A percentile compares a stretch with the other conserved stretches of the same genome.
Conservation (phyloP, 2,888 invertebrate genomes). For the Habrosyne pyritoides region DNA sequence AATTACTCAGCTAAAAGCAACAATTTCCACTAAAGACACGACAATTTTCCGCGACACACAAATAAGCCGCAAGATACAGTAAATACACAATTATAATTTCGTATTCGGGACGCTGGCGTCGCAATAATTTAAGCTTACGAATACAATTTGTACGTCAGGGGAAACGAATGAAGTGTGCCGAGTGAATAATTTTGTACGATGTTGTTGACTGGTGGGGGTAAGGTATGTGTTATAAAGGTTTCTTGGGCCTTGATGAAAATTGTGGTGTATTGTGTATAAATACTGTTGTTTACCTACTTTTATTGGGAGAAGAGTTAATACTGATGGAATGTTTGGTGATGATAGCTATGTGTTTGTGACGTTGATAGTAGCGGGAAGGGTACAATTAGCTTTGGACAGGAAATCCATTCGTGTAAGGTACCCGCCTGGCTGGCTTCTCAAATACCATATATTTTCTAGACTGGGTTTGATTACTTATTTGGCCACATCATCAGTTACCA, state of each 20-base stretch:
- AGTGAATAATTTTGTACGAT: constrained; percentile 63
- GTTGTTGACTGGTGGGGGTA: constrained; percentile 38
- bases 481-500: no score
- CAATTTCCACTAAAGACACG: constrained; percentile 11
- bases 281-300: not conserved
- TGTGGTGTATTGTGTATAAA: not conserved
- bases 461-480: no score
- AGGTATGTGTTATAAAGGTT: not conserved
- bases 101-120: constrained; percentile 47
- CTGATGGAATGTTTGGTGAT: no score
- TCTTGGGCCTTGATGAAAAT: not conserved
- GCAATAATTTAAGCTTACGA: constrained; percentile 70
- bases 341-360: no score
- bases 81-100: constrained; percentile 56
- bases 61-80: constrained; percentile 2
- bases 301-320: no score
- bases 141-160: constrained; percentile 69
- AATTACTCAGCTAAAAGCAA: no score
- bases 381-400: no score
- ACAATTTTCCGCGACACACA: constrained; percentile 1
- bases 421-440: no score
- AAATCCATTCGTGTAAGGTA: no score
- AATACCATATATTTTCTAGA: no score
- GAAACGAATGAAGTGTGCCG: constrained; percentile 65
- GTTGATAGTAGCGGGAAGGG: no score